Conservation (phyloP, 1,140 invertebrate species). For the Conus ventricosus region DNA sequence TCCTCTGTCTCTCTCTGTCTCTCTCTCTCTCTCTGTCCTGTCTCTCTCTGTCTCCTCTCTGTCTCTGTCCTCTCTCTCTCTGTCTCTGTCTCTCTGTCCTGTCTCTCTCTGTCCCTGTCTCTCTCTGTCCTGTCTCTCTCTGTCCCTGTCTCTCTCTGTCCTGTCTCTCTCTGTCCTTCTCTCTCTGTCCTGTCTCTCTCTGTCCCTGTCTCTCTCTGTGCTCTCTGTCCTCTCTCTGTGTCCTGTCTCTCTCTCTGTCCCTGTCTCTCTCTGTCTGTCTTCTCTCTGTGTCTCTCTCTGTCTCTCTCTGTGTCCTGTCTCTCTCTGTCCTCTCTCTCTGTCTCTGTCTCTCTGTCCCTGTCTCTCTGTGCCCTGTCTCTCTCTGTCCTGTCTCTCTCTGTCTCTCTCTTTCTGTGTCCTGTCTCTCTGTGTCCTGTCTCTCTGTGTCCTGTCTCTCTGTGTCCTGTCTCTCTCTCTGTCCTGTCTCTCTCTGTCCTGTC, state of each 20-base stretch:
- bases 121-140: background rate
- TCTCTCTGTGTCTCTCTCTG: constrained; percentile 6
- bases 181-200: constrained; percentile 31
- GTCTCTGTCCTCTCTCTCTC: too few species aligned
- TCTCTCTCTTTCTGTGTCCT: background rate
- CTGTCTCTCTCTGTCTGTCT: background rate
- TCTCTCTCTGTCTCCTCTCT: too few species aligned
- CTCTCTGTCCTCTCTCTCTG: constrained; percentile 10
- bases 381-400: background rate
- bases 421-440: constrained; percentile 31
- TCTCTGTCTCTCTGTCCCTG: constrained; percentile 4
- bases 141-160: constrained; percentile 29
- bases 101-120: background rate
- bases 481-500: background rate
- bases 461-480: background rate
- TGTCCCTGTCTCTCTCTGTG: constrained; percentile 25
- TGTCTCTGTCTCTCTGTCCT: constrained; percentile 15
- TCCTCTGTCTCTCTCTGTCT: constrained; percentile 31
- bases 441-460: constrained; percentile 4
- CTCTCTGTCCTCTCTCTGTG: constrained; percentile 10
- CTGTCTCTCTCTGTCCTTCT: constrained; percentile 20
- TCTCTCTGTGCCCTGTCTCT: too few species aligned
- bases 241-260: constrained; percentile 29
- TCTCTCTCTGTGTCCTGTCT: background rate
- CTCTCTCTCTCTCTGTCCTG: constrained; percentile 4